Evolutionary conservation across 2,113 vertebrate species (phyloP).

Genomic region (Microtus ochrogaster): DNA sequence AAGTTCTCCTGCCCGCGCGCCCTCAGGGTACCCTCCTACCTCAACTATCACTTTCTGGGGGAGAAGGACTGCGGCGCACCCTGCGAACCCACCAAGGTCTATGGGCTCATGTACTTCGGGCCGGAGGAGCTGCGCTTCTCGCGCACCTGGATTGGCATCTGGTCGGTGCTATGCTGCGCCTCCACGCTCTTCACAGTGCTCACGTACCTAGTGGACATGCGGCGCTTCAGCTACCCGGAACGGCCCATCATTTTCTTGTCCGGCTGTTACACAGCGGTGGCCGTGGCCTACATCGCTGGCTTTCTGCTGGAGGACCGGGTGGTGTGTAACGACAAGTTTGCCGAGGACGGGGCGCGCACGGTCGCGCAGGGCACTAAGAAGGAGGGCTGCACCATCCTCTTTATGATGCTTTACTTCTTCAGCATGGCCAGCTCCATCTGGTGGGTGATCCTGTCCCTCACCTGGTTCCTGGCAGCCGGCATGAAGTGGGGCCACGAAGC

Average conservation of each 20-base stretch:
- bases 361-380: conserved; percentile 97
- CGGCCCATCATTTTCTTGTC: conserved; percentile 97
- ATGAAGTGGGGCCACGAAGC: conserved; percentile 99
- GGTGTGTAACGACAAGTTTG: conserved; percentile 94
- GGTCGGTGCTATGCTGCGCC: conserved; percentile 95
- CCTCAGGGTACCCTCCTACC: conserved; percentile 93
- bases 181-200: conserved; percentile 96
- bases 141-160: conserved; percentile 96
- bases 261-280: conserved; percentile 96
- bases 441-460: conserved; percentile 97
- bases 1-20: conserved; percentile 93
- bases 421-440: conserved; percentile 98
- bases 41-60: conserved; percentile 96
- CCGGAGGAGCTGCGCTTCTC: conserved; percentile 95
- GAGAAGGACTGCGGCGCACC: conserved; percentile 96
- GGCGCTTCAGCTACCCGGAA: conserved; percentile 96
- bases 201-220: conserved; percentile 98
- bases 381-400: conserved; percentile 97
- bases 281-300: conserved; percentile 95
- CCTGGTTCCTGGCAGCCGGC: conserved; percentile 96
- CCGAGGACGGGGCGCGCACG: conserved; percentile 92
- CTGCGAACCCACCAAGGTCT: conserved; percentile 91
- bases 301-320: conserved; percentile 95
- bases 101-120: conserved; percentile 96
- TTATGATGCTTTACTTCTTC: conserved; percentile 99